phyloP scores from a whole-genome alignment of 2,888 invertebrate species.

The Hyposoter dolosus region DNA sequence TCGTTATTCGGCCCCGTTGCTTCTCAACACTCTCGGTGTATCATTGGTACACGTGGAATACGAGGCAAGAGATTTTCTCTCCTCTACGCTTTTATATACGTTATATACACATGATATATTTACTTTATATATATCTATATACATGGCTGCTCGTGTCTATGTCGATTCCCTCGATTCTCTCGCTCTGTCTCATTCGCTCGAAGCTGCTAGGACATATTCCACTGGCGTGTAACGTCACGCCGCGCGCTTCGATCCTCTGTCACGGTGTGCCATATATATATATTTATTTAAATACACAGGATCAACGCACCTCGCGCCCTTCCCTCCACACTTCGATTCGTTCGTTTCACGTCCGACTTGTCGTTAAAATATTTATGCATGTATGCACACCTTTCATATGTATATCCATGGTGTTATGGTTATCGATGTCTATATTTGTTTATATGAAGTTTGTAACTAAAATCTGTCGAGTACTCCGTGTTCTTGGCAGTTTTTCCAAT shows the following conservation, averaged over 20 bases:
- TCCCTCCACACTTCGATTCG: slow-evolving; percentile 38
- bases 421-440: slow-evolving; percentile 1
- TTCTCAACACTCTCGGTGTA: slow-evolving; percentile 46
- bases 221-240: slow-evolving; percentile 65
- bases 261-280: slow-evolving; percentile 38
- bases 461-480: slow-evolving; percentile 18
- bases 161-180: slow-evolving; percentile 50
- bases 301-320: slow-evolving; percentile 49
- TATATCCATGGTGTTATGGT: neutral
- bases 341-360: slow-evolving; percentile 62
- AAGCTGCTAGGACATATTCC: slow-evolving; percentile 44
- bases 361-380: slow-evolving; percentile 65
- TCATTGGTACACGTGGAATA: slow-evolving; percentile 51
- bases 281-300: slow-evolving; percentile 38
- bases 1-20: slow-evolving; percentile 68
- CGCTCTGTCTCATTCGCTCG: slow-evolving; percentile 55
- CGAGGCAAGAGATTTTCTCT: slow-evolving; percentile 49
- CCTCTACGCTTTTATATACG: slow-evolving; percentile 12
- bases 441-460: slow-evolving; percentile 48
- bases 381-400: slow-evolving; percentile 36
- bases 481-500: slow-evolving; percentile 4
- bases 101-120: neutral
- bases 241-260: slow-evolving; percentile 54
- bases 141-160: neutral
- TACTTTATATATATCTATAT: neutral